phyloP scores from a whole-genome alignment of 2,797 vertebrate species.

The Sphenopsis melanotis region DNA sequence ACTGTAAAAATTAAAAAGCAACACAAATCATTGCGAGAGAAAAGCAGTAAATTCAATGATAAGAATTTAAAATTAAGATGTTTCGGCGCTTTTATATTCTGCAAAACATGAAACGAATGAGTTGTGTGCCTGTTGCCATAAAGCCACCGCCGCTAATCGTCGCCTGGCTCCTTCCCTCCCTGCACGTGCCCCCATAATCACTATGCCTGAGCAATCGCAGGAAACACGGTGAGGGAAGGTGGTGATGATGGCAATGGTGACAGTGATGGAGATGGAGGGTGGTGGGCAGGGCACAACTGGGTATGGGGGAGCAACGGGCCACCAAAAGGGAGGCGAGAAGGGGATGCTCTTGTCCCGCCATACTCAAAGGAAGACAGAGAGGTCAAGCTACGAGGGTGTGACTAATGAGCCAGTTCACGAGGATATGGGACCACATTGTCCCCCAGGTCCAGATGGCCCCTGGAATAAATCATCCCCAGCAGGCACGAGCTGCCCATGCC shows the following conservation, averaged over 20 bases:
- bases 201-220: not conserved
- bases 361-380: slow-evolving; percentile 62
- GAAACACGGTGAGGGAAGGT: not conserved
- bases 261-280: not conserved
- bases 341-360: slow-evolving; percentile 68
- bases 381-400: slow-evolving; percentile 82
- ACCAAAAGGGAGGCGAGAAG: slow-evolving; percentile 46
- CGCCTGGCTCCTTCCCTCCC: slow-evolving; percentile 30
- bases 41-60: slow-evolving; percentile 81
- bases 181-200: not conserved
- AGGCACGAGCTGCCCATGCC: slow-evolving; percentile 65
- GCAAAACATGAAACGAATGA: slow-evolving; percentile 69
- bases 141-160: slow-evolving; percentile 64
- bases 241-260: not conserved
- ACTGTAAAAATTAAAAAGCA: slow-evolving; percentile 84
- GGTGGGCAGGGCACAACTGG: not conserved
- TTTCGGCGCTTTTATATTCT: slow-evolving; percentile 72
- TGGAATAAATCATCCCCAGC: slow-evolving; percentile 75
- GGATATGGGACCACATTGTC: slow-evolving; percentile 75
- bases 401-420: slow-evolving; percentile 77
- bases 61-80: slow-evolving; percentile 83
- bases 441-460: slow-evolving; percentile 84
- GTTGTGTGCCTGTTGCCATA: slow-evolving; percentile 73
- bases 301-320: rapidly evolving
- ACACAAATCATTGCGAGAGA: slow-evolving; percentile 80